Evolutionary conservation across 2,797 vertebrate genomes (phyloP), one percentile per base, ranked within the genome.

Genomic region (Borostomias antarcticus): DNA sequence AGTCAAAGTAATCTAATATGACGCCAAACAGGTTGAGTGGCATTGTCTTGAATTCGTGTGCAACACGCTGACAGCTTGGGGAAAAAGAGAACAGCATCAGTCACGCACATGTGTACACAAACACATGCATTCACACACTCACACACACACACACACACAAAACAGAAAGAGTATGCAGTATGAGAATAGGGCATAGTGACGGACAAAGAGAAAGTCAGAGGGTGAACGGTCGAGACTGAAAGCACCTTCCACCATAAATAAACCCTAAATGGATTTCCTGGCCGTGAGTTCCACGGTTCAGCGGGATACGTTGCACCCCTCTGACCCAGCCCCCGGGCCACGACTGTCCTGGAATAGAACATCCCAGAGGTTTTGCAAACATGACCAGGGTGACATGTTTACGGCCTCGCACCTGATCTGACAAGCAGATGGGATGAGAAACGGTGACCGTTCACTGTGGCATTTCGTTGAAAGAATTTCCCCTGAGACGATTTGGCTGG

Each of bases 311-410:
- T n/a, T n/a, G n/a, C n/a, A n/a, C n/a, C n/a, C n/a, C n/a, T n/a
- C n/a, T n/a, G n/a, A n/a, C n/a, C n/a, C n/a, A n/a, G n/a, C n/a
- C n/a, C n/a, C n/a, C n/a, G n/a, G n/a, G n/a, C n/a, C n/a, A n/a
- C n/a, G n/a, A n/a, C n/a, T n/a, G n/a, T n/a, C n/a, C n/a, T n/a
- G n/a, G n/a, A n/a, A n/a, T n/a, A 29, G 15, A 29, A 43, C 45
- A 33, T 29, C 21, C 25, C 8, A 58, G 63, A 37, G 35, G 7
- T 37, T 11, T 8, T 37, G n/a, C n/a, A n/a, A n/a, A n/a, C n/a
- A n/a, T 1, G 28, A 70, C 69, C 26, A 37, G 5, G 5, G 47
- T 6, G 68, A 75, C 68, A 74, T 15, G 10, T 78, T 82, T 72
- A 69, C 32, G 17, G 35, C 1, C 25, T 58, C 23, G 26, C 52